Conservation (phyloP, 1,140 invertebrate genomes). For the Coboldia fuscipes region DNA sequence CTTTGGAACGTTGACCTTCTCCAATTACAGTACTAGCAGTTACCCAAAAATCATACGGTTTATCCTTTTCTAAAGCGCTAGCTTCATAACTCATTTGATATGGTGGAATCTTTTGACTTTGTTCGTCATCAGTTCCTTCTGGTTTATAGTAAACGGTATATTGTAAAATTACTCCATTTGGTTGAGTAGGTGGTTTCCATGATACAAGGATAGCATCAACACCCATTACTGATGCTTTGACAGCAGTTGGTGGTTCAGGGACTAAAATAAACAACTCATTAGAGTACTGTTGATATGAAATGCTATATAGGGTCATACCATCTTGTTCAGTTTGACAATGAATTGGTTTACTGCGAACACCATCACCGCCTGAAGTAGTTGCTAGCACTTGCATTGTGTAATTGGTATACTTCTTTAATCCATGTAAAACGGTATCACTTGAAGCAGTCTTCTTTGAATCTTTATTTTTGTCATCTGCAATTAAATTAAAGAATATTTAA, state of each 20-base stretch:
- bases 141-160: conserved; percentile 83
- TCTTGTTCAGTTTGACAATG: conserved; percentile 91
- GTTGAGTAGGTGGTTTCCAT: conserved; percentile 78
- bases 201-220: conserved; percentile 76
- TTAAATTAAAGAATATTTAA: conserved; percentile 9
- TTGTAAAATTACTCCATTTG: conserved; percentile 80
- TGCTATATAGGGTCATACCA: conserved; percentile 29
- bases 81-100: conserved; percentile 60
- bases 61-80: conserved; percentile 54
- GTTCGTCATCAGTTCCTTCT: conserved; percentile 39
- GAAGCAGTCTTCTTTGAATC: conserved; percentile 79
- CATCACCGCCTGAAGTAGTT: conserved; percentile 88
- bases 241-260: conserved; percentile 74
- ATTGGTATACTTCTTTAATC: conserved; percentile 87
- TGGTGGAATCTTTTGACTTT: conserved; percentile 35
- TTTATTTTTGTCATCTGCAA: conserved; percentile 70
- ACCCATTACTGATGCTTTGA: conserved; percentile 84
- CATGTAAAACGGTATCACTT: conserved; percentile 79
- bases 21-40: conserved; percentile 83
- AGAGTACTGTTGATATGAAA: neutral
- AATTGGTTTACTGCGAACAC: conserved; percentile 71
- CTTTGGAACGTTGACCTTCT: conserved; percentile 73
- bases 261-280: conserved; percentile 29
- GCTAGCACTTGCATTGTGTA: conserved; percentile 93
- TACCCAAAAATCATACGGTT: conserved; percentile 84